Conservation (phyloP, 2,113 vertebrate species). For the Poeciliopsis retropinna region DNA sequence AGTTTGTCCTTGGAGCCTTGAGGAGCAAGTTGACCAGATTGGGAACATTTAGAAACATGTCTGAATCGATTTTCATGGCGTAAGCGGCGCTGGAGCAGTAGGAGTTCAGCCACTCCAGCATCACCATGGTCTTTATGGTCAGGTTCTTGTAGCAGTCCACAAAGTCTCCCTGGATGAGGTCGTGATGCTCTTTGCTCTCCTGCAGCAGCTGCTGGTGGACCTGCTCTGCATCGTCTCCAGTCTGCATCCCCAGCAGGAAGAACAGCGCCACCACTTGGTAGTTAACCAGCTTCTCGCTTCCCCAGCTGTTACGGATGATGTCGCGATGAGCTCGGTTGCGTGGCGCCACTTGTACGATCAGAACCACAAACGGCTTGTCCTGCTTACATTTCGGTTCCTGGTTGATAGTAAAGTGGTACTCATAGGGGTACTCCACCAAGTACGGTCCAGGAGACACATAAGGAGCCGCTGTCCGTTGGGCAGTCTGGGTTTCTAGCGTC, state of each 20-base stretch:
- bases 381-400: conserved; percentile 58
- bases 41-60: conserved; percentile 81
- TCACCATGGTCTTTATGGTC: conserved; percentile 85
- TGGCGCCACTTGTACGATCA: conserved; percentile 74
- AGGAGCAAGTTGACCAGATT: conserved; percentile 52
- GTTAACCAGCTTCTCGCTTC: conserved; percentile 56
- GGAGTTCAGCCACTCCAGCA: conserved; percentile 82
- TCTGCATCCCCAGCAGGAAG: conserved; percentile 72
- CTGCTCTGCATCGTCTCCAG: accelerated
- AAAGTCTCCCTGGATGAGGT: conserved; percentile 85
- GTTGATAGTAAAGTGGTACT: conserved; percentile 74
- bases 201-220: conserved; percentile 46
- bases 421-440: conserved; percentile 66
- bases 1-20: neutral
- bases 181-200: conserved; percentile 72
- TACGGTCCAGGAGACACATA: conserved; percentile 49
- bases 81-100: conserved; percentile 70
- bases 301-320: conserved; percentile 76
- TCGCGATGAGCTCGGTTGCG: conserved; percentile 40
- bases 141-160: conserved; percentile 85
- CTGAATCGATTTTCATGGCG: too few species aligned
- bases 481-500: neutral
- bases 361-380: conserved; percentile 74
- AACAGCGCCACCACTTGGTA: conserved; percentile 58
- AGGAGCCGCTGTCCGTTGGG: neutral